phyloP scores from a whole-genome alignment of 2,797 vertebrate species.

The Adrianichthys oophorus region DNA sequence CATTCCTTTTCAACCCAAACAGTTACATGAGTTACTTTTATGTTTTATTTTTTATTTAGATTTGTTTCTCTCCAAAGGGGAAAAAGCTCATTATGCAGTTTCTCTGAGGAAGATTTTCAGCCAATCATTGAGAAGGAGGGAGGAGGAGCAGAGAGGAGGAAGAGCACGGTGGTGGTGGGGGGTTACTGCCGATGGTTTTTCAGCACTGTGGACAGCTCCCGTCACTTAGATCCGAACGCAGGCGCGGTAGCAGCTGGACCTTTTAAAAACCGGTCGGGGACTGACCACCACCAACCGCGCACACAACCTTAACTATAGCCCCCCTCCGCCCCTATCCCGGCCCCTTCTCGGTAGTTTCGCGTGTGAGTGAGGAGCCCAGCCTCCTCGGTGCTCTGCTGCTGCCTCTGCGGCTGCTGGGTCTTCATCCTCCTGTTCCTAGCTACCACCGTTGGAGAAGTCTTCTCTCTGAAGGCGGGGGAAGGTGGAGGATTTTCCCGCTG shows the following conservation, averaged over 20 bases:
- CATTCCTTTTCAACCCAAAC: no score
- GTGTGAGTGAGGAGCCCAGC: conserved; percentile 44
- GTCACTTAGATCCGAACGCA: conserved; percentile 58
- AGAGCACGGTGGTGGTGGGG: conserved; percentile 16
- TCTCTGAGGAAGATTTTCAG: conserved; percentile 23
- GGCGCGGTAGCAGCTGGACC: conserved; percentile 36
- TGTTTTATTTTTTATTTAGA: no score
- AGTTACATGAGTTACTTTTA: no score
- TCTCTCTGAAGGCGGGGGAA: conserved; percentile 1
- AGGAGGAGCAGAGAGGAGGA: conserved; percentile 17
- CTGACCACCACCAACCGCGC: conserved; percentile 10
- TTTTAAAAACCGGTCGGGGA: conserved; percentile 1
- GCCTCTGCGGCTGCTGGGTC: conserved; percentile 39
- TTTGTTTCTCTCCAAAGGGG: no score
- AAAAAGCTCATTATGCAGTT: conserved; percentile 12
- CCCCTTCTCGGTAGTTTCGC: conserved; percentile 14
- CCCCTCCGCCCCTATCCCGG: background rate
- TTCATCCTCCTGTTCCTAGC: conserved; percentile 33
- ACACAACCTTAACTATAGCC: background rate
- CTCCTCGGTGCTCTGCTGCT: conserved; percentile 56
- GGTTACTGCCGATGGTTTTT: conserved; percentile 34
- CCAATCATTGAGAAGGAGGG: conserved; percentile 51
- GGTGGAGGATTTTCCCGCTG: conserved; percentile 30
- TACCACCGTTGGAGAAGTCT: conserved; percentile 34
- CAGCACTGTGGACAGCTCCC: conserved; percentile 75